These are phyloP conservation scores for Triplophysa yarkandensis DNA, from an alignment of 2,797 vertebrate species.

Conservation along the genomic window DNA sequence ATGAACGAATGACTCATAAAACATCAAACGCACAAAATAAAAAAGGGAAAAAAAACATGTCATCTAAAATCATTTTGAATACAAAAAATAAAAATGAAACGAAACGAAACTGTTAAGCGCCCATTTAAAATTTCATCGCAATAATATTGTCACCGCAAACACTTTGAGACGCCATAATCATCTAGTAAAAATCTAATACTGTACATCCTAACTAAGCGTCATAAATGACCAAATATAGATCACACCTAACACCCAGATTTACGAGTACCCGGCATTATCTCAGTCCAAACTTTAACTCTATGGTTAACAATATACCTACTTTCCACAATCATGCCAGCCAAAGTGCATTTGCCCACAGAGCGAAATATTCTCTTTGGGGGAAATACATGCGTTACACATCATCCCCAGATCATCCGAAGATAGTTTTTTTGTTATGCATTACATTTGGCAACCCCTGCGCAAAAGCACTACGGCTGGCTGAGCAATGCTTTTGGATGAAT, in stretches of 20 bases:
- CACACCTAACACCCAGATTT: background rate
- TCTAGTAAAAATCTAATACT: no score
- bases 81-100: no score
- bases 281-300: background rate
- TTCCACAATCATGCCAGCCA: background rate
- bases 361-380: conserved; percentile 2
- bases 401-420: conserved; percentile 5
- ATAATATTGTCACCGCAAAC: no score
- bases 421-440: conserved; percentile 4
- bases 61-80: no score
- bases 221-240: background rate
- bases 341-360: background rate
- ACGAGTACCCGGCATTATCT: background rate
- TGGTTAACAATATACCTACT: background rate
- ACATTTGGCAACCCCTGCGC: background rate
- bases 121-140: no score
- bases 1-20: no score
- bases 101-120: no score
- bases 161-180: no score
- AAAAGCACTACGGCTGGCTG: background rate
- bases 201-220: no score
- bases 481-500: conserved; percentile 11
- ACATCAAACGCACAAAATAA: no score
- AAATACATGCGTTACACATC: conserved; percentile 5
- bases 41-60: no score